Evolutionary conservation across 2,797 vertebrate genomes (phyloP).

Genomic region (Sphaeramia orbicularis): DNA sequence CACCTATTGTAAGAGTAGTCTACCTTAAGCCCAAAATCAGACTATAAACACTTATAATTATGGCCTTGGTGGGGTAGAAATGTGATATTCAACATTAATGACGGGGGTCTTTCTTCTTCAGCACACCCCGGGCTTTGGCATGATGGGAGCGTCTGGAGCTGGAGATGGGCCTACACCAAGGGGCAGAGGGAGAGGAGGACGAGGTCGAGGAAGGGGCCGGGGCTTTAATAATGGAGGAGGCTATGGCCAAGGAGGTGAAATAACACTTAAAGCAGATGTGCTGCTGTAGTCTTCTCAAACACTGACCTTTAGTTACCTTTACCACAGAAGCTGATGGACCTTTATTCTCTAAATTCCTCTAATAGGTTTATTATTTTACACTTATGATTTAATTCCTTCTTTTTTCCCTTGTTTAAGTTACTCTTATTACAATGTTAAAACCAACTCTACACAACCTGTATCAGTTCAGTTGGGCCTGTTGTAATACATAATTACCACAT

Average conservation of each 20-base stretch:
- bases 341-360: too few relatives aligned
- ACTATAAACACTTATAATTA: not conserved
- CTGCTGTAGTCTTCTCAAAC: not conserved
- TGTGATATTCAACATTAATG: not conserved
- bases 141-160: slow-evolving; percentile 87
- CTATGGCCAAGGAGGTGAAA: slow-evolving; percentile 87
- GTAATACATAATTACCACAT: too few relatives aligned
- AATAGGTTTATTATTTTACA: too few relatives aligned
- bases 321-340: too few relatives aligned
- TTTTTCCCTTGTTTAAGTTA: too few relatives aligned
- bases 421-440: too few relatives aligned
- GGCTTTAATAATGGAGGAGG: slow-evolving; percentile 94
- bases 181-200: slow-evolving; percentile 88
- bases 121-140: slow-evolving; percentile 88
- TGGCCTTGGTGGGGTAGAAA: not conserved
- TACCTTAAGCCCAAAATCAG: too few relatives aligned
- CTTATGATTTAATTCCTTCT: too few relatives aligned
- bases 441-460: too few relatives aligned
- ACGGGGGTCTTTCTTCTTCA: slow-evolving; percentile 48
- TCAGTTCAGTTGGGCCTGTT: too few relatives aligned
- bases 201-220: slow-evolving; percentile 90
- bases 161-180: slow-evolving; percentile 81
- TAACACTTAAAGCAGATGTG: not conserved
- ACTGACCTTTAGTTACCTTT: too few relatives aligned
- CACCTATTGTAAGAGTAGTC: slow-evolving; percentile 77